phyloP scores from a whole-genome alignment of 92 coral and sea anemone species.

The Heteractis magnifica region DNA sequence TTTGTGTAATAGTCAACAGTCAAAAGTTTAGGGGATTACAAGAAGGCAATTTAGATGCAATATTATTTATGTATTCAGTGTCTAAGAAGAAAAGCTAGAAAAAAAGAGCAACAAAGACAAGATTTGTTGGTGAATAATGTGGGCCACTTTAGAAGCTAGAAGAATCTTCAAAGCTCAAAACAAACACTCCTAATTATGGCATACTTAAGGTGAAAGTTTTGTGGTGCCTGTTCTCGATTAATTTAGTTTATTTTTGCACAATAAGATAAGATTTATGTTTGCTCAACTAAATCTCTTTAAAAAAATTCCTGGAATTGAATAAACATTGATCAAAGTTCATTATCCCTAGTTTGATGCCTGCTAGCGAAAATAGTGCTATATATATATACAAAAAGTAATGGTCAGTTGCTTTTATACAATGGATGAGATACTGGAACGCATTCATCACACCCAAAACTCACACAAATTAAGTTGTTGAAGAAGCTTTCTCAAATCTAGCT shows the following conservation, averaged over 20 bases:
- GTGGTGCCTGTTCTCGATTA: not conserved
- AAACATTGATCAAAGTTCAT: not conserved
- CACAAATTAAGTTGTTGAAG: not conserved
- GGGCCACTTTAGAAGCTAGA: too few relatives aligned
- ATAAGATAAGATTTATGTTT: not conserved
- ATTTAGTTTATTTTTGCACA: not conserved
- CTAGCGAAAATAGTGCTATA: not conserved
- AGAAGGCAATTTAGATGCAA: too few relatives aligned
- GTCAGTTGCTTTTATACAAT: not conserved
- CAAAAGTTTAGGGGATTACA: too few relatives aligned
- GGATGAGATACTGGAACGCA: not conserved
- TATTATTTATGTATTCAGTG: too few relatives aligned
- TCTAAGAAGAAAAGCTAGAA: too few relatives aligned
- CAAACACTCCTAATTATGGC: too few relatives aligned
- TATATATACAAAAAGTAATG: not conserved
- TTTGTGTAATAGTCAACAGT: too few relatives aligned
- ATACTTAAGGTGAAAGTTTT: too few relatives aligned
- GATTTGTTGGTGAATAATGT: too few relatives aligned
- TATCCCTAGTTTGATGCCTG: not conserved
- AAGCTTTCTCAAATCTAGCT: not conserved
- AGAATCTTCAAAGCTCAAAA: too few relatives aligned
- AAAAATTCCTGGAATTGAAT: constrained; percentile 1
- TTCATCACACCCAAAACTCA: not conserved
- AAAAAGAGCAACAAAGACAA: too few relatives aligned
- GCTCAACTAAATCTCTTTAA: not conserved